Conservation (phyloP, 2,888 invertebrate genomes). For the Mystacides longicornis region DNA sequence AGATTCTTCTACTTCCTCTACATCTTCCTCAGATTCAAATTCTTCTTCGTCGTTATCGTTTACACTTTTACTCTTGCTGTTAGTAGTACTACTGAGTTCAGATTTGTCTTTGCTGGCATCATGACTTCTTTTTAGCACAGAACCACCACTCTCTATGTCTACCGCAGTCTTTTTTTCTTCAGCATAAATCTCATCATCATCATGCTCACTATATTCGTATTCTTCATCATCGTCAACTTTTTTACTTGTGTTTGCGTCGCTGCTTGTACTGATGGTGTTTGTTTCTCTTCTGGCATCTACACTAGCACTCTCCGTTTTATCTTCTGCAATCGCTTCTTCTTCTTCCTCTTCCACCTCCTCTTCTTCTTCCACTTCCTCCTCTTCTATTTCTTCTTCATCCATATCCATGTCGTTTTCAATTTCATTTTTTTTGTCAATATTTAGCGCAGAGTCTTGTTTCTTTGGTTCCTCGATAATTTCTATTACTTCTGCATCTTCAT, state of each 20-base stretch:
- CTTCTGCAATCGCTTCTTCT: conserved; percentile 3
- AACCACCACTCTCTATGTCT: conserved; percentile 20
- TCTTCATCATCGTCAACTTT: conserved; percentile 30
- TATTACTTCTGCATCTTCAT: conserved; percentile 28
- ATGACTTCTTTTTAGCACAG: conserved; percentile 19
- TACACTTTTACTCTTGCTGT: neutral
- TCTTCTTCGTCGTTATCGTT: neutral
- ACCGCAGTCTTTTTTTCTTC: conserved; percentile 21
- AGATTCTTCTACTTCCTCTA: conserved; percentile 29
- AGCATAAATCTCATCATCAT: conserved; percentile 15
- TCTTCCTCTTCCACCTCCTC: conserved; percentile 19
- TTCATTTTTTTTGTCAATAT: neutral
- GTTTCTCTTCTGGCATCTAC: conserved; percentile 18
- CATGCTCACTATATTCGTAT: conserved; percentile 26
- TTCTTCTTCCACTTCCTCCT: conserved; percentile 25
- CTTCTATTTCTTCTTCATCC: conserved; percentile 22
- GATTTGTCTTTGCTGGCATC: neutral
- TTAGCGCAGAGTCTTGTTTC: neutral
- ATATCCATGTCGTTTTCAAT: neutral
- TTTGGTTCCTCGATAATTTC: neutral
- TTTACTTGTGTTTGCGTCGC: conserved; percentile 27
- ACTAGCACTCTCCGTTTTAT: conserved; percentile 25
- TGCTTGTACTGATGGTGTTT: conserved; percentile 15
- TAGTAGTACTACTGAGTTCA: neutral
- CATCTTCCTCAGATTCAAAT: conserved; percentile 32